Evolutionary conservation across 1,140 invertebrate species (phyloP).

Genomic region (Aphelinus certus): DNA sequence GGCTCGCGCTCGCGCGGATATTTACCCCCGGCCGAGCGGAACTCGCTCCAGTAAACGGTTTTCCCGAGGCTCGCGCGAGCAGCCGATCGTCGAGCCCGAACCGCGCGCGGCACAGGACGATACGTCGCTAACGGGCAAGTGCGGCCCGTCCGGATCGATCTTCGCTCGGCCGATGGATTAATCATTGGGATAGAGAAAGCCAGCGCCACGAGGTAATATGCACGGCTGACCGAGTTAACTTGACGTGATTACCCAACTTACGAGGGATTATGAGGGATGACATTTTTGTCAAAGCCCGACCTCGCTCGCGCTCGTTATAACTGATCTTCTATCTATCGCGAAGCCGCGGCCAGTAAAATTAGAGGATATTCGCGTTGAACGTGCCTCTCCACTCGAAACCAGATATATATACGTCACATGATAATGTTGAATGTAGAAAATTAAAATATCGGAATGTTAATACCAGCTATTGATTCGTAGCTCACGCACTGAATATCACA

Average conservation of each 20-base stretch:
- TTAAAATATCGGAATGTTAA: too few species aligned
- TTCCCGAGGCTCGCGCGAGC: background rate
- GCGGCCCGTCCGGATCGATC: background rate
- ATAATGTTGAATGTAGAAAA: too few species aligned
- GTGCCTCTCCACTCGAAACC: too few species aligned
- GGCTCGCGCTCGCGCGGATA: constrained; percentile 28
- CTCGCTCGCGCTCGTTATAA: background rate
- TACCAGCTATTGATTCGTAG: too few species aligned
- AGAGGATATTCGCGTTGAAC: constrained; percentile 8
- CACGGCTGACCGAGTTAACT: background rate
- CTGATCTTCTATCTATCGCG: background rate
- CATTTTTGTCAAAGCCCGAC: constrained; percentile 2
- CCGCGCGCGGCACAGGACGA: background rate
- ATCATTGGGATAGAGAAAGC: background rate
- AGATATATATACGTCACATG: too few species aligned
- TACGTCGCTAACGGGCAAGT: background rate
- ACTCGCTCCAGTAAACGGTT: background rate
- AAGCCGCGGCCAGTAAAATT: background rate
- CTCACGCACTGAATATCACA: too few species aligned
- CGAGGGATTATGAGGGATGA: background rate
- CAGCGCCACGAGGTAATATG: too few species aligned
- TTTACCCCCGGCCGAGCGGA: constrained; percentile 7
- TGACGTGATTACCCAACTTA: background rate
- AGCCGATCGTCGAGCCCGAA: background rate
- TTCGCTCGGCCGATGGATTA: too few species aligned